Evolutionary conservation across 2,888 invertebrate species (phyloP).

Genomic region (Drosophila longiperda): DNA sequence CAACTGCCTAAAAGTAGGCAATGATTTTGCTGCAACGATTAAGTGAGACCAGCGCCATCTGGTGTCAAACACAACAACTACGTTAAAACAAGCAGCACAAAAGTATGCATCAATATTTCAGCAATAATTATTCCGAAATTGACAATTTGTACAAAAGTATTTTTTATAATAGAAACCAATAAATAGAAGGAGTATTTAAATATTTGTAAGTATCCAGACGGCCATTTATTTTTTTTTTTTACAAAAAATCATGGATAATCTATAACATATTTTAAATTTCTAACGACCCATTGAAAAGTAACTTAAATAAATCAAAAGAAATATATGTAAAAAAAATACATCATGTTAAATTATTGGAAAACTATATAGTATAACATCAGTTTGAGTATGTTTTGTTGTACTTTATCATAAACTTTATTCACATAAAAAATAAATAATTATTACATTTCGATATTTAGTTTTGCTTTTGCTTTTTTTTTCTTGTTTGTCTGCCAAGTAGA

Average conservation of each 20-base stretch:
- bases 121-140: neutral
- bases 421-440: constrained; percentile 79
- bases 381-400: constrained; percentile 39
- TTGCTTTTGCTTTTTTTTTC: neutral
- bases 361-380: neutral
- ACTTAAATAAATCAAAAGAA: neutral
- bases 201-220: neutral
- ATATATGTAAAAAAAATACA: neutral
- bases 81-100: neutral
- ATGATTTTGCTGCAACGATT: rapidly evolving
- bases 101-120: constrained; percentile 16
- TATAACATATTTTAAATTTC: neutral
- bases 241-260: neutral
- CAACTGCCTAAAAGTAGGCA: constrained; percentile 6
- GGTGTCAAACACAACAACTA: neutral
- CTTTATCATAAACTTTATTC: constrained; percentile 78
- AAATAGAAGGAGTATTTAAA: neutral
- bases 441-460: constrained; percentile 70
- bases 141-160: neutral
- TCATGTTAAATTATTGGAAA: neutral
- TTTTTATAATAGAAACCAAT: neutral
- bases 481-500: constrained; percentile 24
- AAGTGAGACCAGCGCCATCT: neutral
- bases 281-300: neutral
- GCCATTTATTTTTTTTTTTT: neutral